Base-by-base conservation (phyloP, 2,888 invertebrate genomes). In the Acanthoscelides obtectus region DNA sequence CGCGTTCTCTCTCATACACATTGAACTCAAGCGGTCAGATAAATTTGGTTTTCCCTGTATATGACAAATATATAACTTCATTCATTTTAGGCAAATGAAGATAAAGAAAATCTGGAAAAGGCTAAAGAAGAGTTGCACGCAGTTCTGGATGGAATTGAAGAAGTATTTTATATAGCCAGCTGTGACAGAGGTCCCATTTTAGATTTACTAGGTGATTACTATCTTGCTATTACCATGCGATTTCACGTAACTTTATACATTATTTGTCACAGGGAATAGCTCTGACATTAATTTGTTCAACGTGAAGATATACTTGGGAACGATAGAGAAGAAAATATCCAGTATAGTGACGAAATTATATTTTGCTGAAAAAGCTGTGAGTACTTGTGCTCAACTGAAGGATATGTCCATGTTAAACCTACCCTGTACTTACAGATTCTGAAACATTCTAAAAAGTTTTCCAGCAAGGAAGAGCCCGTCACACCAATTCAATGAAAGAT, bases 261-360 rank as follows among this genome's bases (percentile, higher is more conserved):
- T 72, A 72, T 70, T 63, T 76, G 66, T 80, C 81, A 71, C 72
- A 83, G 88, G 94, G 65, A 89, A 91, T 20, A 90, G 92, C 71
- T 88, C 92, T 5, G 88, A 89, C 20, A 90, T 96, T 66, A 93
- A 91, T 70, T 88, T 89, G 69, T 90, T 90, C 78, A 97, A 96
- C 86, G 93, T 94, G 0, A 90, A 93, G 75, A 89, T 96, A 20
- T 95, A 94, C 83, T 89, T 96, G 80, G 94, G 94, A 73, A 90
- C 94, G 63, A 90, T 97, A 75, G 95, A 96, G 81, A 91, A 92
- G 81, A 90, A 91, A 73, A 89, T 92, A 20, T 88, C 88, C 20
- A 91, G 92, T 76, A 87, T 93, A 75, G 88, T 93, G 67, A 88
- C 87, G 75, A 85, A 88, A 72, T 87, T 86, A 22, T 85, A 87